Conservation (phyloP, 2,113 vertebrate species). For the Prionailurus bengalensis region DNA sequence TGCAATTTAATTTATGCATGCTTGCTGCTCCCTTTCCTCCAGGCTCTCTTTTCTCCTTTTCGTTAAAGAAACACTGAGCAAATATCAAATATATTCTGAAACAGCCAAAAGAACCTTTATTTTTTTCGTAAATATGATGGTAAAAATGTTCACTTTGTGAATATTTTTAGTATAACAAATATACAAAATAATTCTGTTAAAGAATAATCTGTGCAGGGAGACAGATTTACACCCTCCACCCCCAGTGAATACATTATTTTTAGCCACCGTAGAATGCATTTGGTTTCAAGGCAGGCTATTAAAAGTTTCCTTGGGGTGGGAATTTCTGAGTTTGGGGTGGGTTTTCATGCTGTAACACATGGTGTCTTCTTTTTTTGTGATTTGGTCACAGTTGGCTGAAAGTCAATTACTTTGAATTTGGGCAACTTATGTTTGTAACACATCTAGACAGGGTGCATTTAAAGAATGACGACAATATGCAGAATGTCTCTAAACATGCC, state of each 20-base stretch:
- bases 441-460: slow-evolving; percentile 60
- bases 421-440: slow-evolving; percentile 76
- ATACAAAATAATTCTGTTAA: slow-evolving; percentile 62
- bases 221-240: slow-evolving; percentile 39
- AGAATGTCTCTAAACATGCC: slow-evolving; percentile 68
- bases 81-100: slow-evolving; percentile 51
- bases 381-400: slow-evolving; percentile 75
- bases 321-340: slow-evolving; percentile 6
- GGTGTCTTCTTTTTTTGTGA: slow-evolving; percentile 15
- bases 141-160: slow-evolving; percentile 59
- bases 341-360: slow-evolving; percentile 51
- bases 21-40: slow-evolving; percentile 31
- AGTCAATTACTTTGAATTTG: slow-evolving; percentile 81
- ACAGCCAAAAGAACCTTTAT: slow-evolving; percentile 36
- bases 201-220: slow-evolving; percentile 59
- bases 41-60: slow-evolving; percentile 50
- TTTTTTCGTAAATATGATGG: slow-evolving; percentile 11
- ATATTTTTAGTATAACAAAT: slow-evolving; percentile 66
- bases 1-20: slow-evolving; percentile 56
- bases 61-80: slow-evolving; percentile 54
- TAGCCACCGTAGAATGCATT: neutral
- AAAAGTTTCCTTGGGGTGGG: slow-evolving; percentile 68
- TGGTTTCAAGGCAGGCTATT: slow-evolving; percentile 60
- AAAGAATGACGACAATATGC: slow-evolving; percentile 69
- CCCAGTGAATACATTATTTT: slow-evolving; percentile 62